Evolutionary conservation across 2,797 vertebrate species (phyloP), one percentile per base, ranked within the genome.

Genomic region (Lagorchestes hirsutus): DNA sequence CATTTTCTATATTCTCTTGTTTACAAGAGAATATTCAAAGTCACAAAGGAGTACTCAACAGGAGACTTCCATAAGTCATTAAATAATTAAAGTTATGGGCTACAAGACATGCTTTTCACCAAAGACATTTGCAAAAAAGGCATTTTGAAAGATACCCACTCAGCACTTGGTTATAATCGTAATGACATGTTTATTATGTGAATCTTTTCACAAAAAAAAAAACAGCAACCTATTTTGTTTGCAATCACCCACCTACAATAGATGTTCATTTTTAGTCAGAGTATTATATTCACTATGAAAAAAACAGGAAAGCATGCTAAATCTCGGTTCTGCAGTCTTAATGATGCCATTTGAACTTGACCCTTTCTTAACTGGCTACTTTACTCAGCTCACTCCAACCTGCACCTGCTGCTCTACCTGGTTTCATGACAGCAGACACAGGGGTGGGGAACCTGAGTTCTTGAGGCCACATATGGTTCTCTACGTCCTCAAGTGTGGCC

Each of bases 151-250:
- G 55, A 54, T 54, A 97, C 92, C 90, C 58, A 87, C 1, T 22
- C 18, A 90, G 1, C 24, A 46, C 46, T 82, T 82, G n/a, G 9
- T 62, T 46, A 46, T 92, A 94, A 82, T 56, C 90, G 40, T 59
- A 92, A 95, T n/a, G 13, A 27, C 40, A 97, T 94, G 96, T 92
- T 97, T 46, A 95, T 92, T 93, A 54, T 46, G 16, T 92, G 8
- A 90, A 56, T 95, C 55, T 95, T 54, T 92, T 55, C 55, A 95
- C 92, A 52, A 31, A 93, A 46, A 95, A 91, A 93, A 54, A 95
- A 91, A 40, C n/a, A 95, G 16, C 28, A 28, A 40, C 90, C 55
- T 34, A 93, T 3, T 94, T 91, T 24, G 28, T 82, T 55, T 92
- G 82, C 87, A 74, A 87, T 22, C 1, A 24, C 67, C 91, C n/a